phyloP scores from a whole-genome alignment of 1,140 invertebrate species.

The Polypedilum vanderplanki region DNA sequence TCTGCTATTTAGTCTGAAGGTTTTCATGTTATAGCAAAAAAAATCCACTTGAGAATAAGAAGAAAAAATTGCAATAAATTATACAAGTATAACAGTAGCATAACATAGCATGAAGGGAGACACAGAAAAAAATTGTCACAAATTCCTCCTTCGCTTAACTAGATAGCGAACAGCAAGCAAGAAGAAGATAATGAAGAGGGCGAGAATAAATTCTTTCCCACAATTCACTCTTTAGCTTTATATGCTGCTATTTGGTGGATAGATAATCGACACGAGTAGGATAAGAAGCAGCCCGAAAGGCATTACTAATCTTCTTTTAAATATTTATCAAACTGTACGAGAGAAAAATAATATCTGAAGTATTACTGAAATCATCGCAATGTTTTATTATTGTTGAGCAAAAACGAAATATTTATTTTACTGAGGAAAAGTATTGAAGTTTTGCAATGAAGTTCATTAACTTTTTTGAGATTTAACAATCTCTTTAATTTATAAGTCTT shows the following conservation, averaged over 20 bases:
- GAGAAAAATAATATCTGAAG: no score
- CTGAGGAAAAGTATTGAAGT: no score
- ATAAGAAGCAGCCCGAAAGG: background rate
- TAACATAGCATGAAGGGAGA: background rate
- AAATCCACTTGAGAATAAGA: background rate
- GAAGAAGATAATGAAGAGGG: slow-evolving; percentile 11
- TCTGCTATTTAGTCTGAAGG: background rate
- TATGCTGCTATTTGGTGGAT: background rate
- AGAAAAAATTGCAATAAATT: slow-evolving; percentile 8
- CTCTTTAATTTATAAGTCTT: no score
- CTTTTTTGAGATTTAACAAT: no score
- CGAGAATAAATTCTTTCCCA: background rate
- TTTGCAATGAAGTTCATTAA: no score
- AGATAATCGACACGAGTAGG: background rate
- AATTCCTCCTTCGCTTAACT: background rate
- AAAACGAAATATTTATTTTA: no score
- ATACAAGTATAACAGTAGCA: background rate
- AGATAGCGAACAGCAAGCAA: background rate
- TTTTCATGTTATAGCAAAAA: background rate
- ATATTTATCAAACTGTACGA: background rate
- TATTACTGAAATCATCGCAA: no score
- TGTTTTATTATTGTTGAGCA: no score
- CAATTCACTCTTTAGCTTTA: background rate
- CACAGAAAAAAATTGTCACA: background rate
- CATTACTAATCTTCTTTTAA: slow-evolving; percentile 7